These are phyloP conservation scores for Physeter macrocephalus DNA, from an alignment of 2,113 vertebrate species.

Conservation along the genomic window DNA sequence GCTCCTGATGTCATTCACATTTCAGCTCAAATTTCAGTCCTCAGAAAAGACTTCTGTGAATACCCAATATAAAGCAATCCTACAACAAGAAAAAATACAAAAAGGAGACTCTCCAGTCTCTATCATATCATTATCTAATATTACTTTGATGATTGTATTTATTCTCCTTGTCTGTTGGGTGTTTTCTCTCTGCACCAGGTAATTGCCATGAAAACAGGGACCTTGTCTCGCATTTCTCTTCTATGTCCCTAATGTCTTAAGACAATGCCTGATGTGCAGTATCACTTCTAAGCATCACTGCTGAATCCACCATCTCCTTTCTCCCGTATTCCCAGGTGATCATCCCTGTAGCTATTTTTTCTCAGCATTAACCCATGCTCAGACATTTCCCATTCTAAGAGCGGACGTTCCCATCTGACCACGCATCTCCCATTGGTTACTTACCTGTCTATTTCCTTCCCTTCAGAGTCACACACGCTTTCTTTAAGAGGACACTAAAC, in stretches of 20 bases:
- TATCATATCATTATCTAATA: neutral
- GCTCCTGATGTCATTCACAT: neutral
- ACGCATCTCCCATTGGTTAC: neutral
- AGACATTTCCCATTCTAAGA: neutral
- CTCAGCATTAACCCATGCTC: neutral
- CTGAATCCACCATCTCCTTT: neutral
- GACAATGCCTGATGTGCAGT: neutral
- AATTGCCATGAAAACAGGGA: neutral
- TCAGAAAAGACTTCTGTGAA: neutral
- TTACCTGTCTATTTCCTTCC: neutral
- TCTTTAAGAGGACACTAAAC: neutral
- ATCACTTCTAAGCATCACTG: neutral
- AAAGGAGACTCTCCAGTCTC: neutral
- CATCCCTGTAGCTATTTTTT: neutral
- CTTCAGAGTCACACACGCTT: fast-evolving
- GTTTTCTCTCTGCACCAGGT: neutral
- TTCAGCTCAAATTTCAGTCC: neutral
- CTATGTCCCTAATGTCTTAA: neutral
- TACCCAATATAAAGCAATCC: neutral
- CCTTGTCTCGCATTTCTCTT: neutral
- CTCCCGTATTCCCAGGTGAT: neutral
- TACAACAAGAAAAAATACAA: neutral
- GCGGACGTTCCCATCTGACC: neutral
- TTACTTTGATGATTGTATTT: neutral
- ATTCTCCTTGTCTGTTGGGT: neutral